Conservation (phyloP, 2,888 invertebrate genomes). For the Antheraea yamamai region DNA sequence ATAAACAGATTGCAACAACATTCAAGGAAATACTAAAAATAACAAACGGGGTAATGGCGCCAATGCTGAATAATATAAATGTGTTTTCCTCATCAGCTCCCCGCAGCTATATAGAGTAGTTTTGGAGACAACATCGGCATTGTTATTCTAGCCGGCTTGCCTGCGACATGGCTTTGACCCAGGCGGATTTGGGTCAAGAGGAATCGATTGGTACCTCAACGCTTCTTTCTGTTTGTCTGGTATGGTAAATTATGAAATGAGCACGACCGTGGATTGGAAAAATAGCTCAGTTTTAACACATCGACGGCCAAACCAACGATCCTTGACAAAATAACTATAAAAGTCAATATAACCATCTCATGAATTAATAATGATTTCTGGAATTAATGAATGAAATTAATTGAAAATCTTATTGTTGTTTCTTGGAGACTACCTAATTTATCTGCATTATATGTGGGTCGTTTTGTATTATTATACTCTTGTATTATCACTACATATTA, state of each 20-base stretch:
- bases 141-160: conserved; percentile 49
- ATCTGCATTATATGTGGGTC: too few relatives aligned
- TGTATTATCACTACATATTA: too few relatives aligned
- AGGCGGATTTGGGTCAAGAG: conserved; percentile 69
- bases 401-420: too few relatives aligned
- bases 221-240: conserved; percentile 22
- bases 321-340: background rate
- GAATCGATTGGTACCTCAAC: conserved; percentile 62
- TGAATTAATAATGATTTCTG: background rate
- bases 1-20: background rate
- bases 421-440: too few relatives aligned
- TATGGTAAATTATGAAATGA: conserved; percentile 32
- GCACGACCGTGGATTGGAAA: conserved; percentile 10
- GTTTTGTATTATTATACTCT: too few relatives aligned
- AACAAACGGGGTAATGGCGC: background rate
- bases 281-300: conserved; percentile 10
- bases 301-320: conserved; percentile 10
- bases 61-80: conserved; percentile 7
- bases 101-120: conserved; percentile 4
- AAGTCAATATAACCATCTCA: background rate
- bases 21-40: conserved; percentile 4
- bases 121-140: conserved; percentile 21
- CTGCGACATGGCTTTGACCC: conserved; percentile 72
- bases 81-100: conserved; percentile 10
- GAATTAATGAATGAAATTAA: too few relatives aligned